Conservation (phyloP, 1,140 invertebrate genomes). For the Dolichoris vasculosae region DNA sequence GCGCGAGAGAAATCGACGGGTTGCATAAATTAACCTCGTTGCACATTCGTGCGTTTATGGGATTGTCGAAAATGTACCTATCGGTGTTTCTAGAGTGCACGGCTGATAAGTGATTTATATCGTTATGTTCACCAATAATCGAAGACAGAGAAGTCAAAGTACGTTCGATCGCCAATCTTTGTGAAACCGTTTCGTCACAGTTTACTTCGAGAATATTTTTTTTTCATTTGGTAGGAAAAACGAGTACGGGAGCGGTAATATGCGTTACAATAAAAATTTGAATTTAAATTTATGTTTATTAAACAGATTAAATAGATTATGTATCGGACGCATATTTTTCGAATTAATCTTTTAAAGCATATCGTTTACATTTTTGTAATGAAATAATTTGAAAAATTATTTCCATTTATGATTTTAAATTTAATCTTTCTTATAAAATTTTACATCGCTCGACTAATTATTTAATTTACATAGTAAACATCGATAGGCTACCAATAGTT, state of each 20-base stretch:
- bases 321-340: too few relatives aligned
- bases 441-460: too few relatives aligned
- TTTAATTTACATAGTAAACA: too few relatives aligned
- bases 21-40: slow-evolving; percentile 2
- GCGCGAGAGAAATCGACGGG: background rate
- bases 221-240: background rate
- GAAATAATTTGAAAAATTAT: too few relatives aligned
- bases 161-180: background rate
- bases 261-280: background rate
- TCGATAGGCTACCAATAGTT: too few relatives aligned
- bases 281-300: too few relatives aligned
- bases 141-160: background rate
- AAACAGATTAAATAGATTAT: too few relatives aligned
- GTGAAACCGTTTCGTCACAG: background rate
- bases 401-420: too few relatives aligned
- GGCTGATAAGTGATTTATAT: background rate
- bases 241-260: too few relatives aligned
- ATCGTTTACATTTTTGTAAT: too few relatives aligned
- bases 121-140: background rate
- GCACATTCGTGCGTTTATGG: background rate
- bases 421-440: too few relatives aligned
- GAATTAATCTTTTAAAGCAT: too few relatives aligned
- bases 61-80: background rate
- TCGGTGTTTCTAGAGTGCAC: background rate
- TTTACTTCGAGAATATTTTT: background rate